phyloP scores from a whole-genome alignment of 1,140 invertebrate genomes.

The Plodia interpunctella region DNA sequence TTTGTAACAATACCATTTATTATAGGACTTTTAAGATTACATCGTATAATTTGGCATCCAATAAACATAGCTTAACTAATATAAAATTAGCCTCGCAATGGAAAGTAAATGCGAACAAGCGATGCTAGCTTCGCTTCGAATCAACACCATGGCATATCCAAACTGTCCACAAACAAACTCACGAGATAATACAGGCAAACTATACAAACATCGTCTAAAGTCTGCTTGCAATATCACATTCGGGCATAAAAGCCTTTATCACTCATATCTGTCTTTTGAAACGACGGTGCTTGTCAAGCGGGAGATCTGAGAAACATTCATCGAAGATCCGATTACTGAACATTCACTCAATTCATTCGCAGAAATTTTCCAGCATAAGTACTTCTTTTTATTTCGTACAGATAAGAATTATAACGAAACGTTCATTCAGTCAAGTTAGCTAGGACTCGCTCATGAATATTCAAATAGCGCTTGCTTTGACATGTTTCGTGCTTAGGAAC shows the following conservation, averaged over 20 bases:
- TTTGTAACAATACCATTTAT: slow-evolving; percentile 6
- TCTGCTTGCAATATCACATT: slow-evolving; percentile 12
- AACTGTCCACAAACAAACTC: neutral
- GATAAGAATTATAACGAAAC: neutral
- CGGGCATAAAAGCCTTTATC: neutral
- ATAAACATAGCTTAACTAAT: slow-evolving; percentile 48
- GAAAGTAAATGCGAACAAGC: slow-evolving; percentile 65
- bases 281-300: too few species aligned
- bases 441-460: neutral
- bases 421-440: neutral
- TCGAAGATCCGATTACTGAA: too few species aligned
- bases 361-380: neutral
- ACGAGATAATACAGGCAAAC: neutral
- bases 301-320: too few species aligned
- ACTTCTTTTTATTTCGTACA: neutral
- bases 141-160: neutral
- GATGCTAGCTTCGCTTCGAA: slow-evolving; percentile 21
- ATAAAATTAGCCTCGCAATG: slow-evolving; percentile 44
- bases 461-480: slow-evolving; percentile 60
- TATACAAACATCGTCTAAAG: slow-evolving; percentile 7
- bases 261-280: neutral
- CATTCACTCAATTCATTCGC: neutral
- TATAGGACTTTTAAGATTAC: slow-evolving; percentile 22
- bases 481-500: slow-evolving; percentile 56
- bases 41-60: slow-evolving; percentile 69